Base-by-base conservation (phyloP, 2,888 invertebrate species). In the Tromatobia lineatoria region DNA sequence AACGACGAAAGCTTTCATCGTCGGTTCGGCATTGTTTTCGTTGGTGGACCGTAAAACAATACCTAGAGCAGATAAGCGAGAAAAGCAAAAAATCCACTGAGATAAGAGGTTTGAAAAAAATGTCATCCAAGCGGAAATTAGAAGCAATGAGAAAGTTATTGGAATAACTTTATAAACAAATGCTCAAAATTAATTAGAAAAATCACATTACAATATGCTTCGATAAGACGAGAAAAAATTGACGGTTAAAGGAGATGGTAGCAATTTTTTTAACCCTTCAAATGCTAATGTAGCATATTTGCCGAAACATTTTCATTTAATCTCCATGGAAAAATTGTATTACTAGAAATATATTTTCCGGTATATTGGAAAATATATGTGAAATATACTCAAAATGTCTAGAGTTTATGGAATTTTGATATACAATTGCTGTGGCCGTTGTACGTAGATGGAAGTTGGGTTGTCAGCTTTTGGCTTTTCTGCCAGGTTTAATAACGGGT, bases 1-100 rank as follows among this genome's bases (percentile, higher is more conserved):
- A 73, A 73, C 38, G 73, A 66, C 80, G 76, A 70, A 83, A 54
- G 64, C 67, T 78, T 83, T 57, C 69, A 50, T 71, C 45, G 75
- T 29, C 29, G 34, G 34, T 69, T 45, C 70, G 71, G 25, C 34
- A 80, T 84, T 85, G 78, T 82, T 77, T 69, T 66, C 61, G 29
- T 67, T 73, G 61, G 70, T 42, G 67, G 54, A 70, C 23, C n/a
- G 38, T 57, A 18, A 57, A 73, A 79, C 59, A 34, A 61, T 34
- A 10, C 61, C 8, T 18, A 18, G 34, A 34, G 34, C n/a, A 61
- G 34, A 34, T 61, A 34, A 15, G 34, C 34, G 34, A n/a, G 34
- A 25, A 57, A 25, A 57, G 57, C n/a, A n/a, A 8, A 18, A 15
- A 61, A 7, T 61, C 1, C 34, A 61, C 34, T 29, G 13, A 20